Evolutionary conservation across 2,797 vertebrate genomes (phyloP), one percentile per base, ranked within the genome.

Genomic region (Tapera naevia): DNA sequence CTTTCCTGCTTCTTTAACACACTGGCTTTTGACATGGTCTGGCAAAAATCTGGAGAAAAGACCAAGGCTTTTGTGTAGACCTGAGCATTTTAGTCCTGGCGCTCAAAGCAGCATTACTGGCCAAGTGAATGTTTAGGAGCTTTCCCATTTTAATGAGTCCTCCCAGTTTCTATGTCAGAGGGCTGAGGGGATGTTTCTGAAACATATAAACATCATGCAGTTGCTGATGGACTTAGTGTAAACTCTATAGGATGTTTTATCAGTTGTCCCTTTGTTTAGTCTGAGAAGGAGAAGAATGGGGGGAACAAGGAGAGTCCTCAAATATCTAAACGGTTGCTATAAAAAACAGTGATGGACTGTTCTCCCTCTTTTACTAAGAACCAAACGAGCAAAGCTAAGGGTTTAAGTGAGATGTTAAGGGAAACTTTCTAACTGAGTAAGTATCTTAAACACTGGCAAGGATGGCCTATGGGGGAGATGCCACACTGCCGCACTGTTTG

Each of bases 171-270:
- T 83, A 57, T 80, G 84, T 92, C 84, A 87, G 75, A 95, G 72
- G 60, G 71, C 61, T 76, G 69, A 89, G 71, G 37, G 35, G 45
- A 74, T 91, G 92, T 91, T 96, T 94, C 65, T 65, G 75, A 87
- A 89, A 85, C 80, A 80, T 43, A n/a, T 92, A 94, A 91, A 94
- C 91, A 94, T 51, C 81, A 79, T 70, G 76, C 58, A 80, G 65
- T 88, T 91, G 79, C 73, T 91, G 60, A 87, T 89, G 58, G 58
- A 80, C 46, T 88, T 94, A 93, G 93, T 93, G 74, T 96, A 97
- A 96, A 96, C 86, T 61, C 89, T 71, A 90, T 90, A 95, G 91
- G 45, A 84, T 90, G 48, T 87, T 96, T 95, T 93, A 96, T 96
- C 80, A 58, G 86, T 93, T 73, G 65, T 80, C 57, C 61, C 11